Conservation (phyloP, 2,888 invertebrate species). For the Diarsia rubi region DNA sequence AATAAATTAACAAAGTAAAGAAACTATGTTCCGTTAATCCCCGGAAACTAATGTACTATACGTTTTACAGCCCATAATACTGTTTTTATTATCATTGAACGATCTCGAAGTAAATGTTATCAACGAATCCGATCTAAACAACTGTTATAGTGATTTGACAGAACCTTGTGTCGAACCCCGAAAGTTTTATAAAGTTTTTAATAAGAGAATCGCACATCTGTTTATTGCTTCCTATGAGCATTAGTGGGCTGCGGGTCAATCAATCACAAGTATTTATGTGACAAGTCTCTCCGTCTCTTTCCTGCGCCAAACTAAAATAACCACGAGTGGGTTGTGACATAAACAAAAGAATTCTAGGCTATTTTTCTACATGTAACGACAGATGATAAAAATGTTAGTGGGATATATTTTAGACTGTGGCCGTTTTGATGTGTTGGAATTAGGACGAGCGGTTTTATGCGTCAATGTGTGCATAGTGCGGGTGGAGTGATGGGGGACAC, state of each 20-base stretch:
- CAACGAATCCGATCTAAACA: slow-evolving; percentile 68
- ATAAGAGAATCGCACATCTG: slow-evolving; percentile 79
- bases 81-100: slow-evolving; percentile 63
- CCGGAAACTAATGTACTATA: slow-evolving; percentile 60
- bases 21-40: slow-evolving; percentile 59
- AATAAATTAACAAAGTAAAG: slow-evolving; percentile 62
- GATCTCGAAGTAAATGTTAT: slow-evolving; percentile 66
- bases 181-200: slow-evolving; percentile 63
- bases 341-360: slow-evolving; percentile 73
- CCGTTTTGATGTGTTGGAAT: slow-evolving; percentile 68
- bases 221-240: slow-evolving; percentile 88
- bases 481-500: slow-evolving; percentile 80
- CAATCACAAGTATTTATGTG: slow-evolving; percentile 89
- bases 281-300: slow-evolving; percentile 84
- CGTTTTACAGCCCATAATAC: slow-evolving; percentile 64
- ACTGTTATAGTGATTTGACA: slow-evolving; percentile 75
- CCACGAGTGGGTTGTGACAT: slow-evolving; percentile 71
- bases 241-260: slow-evolving; percentile 88
- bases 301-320: slow-evolving; percentile 72
- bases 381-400: slow-evolving; percentile 71
- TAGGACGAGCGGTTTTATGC: slow-evolving; percentile 71
- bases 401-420: slow-evolving; percentile 71
- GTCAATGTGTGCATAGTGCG: slow-evolving; percentile 75
- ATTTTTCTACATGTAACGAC: slow-evolving; percentile 69
- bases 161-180: slow-evolving; percentile 62